Conservation (phyloP, 1,140 invertebrate genomes). For the Amphibalanus amphitrite region DNA sequence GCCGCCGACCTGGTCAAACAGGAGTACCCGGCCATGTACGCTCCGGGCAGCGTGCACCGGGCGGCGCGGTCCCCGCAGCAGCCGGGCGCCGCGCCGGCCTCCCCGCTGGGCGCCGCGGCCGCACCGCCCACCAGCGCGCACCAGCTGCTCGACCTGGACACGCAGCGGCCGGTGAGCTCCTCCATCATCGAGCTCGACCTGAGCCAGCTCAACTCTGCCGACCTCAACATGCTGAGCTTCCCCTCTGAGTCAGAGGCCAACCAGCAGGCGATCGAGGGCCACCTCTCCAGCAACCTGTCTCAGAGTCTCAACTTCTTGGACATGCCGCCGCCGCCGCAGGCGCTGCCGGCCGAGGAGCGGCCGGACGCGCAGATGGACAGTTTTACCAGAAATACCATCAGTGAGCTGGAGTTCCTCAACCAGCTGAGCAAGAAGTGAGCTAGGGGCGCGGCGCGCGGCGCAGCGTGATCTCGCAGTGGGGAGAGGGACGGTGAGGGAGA, state of each 20-base stretch:
- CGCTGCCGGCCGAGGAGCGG: not conserved
- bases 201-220: constrained; percentile 18
- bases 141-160: constrained; percentile 15
- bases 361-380: constrained; percentile 28
- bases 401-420: constrained; percentile 20
- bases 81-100: too few relatives aligned
- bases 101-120: too few relatives aligned
- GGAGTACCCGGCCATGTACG: too few relatives aligned
- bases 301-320: constrained; percentile 18
- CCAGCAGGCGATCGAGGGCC: constrained; percentile 19
- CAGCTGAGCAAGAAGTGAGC: constrained; percentile 25
- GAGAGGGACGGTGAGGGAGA: too few relatives aligned
- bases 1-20: too few relatives aligned
- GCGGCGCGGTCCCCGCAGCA: not conserved
- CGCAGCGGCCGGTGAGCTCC: constrained; percentile 16
- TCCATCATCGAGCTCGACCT: constrained; percentile 16
- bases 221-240: constrained; percentile 19
- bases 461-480: too few relatives aligned
- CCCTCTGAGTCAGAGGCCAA: constrained; percentile 21
- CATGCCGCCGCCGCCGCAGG: constrained; percentile 9
- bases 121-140: not conserved
- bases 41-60: too few relatives aligned
- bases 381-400: constrained; percentile 16
- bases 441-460: too few relatives aligned
- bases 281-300: constrained; percentile 20